phyloP scores from a whole-genome alignment of 2,113 vertebrate genomes.

The Saccopteryx leptura region DNA sequence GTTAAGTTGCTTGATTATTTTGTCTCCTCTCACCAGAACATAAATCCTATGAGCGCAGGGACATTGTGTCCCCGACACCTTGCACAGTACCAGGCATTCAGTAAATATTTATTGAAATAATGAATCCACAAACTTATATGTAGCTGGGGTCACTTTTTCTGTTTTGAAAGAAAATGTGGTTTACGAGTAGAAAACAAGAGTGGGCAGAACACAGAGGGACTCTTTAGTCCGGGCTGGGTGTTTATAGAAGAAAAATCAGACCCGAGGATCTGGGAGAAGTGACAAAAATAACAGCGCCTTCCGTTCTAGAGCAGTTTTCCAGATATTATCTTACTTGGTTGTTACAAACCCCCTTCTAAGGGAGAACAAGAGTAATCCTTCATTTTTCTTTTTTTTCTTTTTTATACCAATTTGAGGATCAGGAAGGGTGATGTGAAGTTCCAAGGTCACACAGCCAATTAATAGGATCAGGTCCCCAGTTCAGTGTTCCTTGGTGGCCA shows the following conservation, averaged over 20 bases:
- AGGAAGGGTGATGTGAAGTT: not conserved
- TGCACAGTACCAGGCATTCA: not conserved
- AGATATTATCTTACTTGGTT: too few species aligned
- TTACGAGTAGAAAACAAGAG: not conserved
- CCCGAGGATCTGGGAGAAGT: not conserved
- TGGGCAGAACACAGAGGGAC: not conserved
- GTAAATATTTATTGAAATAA: not conserved
- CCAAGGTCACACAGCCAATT: not conserved
- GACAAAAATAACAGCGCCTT: not conserved
- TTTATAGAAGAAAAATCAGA: not conserved
- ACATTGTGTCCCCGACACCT: not conserved
- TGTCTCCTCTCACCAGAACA: not conserved
- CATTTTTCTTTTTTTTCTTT: not conserved
- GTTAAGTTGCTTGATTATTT: not conserved
- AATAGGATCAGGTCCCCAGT: not conserved
- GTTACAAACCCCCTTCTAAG: not conserved
- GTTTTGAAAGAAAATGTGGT: not conserved
- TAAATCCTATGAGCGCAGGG: not conserved
- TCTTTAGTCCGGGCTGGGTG: not conserved
- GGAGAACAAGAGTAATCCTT: not conserved
- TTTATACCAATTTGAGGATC: not conserved
- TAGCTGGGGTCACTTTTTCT: not conserved
- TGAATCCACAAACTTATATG: not conserved
- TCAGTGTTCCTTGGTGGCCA: not conserved
- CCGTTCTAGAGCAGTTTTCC: not conserved